Percentiles rank a stretch among this genome's conserved stretches.
phyloP scores from a whole-genome alignment of 2,797 vertebrate species.

The Thripadectes ignobilis region DNA sequence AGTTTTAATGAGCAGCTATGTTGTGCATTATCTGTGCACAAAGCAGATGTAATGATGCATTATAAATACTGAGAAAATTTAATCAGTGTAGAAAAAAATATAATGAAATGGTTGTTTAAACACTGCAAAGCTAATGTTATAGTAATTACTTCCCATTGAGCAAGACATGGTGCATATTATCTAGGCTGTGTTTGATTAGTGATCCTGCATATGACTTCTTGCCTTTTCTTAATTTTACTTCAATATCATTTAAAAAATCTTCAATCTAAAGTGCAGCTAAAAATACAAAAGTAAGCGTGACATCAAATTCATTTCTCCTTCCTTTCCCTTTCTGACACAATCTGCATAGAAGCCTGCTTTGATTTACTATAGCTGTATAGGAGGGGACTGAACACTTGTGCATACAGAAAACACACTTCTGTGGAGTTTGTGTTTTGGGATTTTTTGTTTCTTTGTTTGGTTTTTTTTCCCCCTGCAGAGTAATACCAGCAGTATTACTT shows the following conservation, averaged over 20 bases:
- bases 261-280: conserved; percentile 30
- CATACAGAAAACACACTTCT: neutral
- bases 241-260: conserved; percentile 39
- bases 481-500: neutral
- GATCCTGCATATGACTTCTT: conserved; percentile 69
- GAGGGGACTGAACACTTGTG: neutral
- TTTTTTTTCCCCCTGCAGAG: neutral
- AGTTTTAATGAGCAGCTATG: conserved; percentile 71
- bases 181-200: conserved; percentile 74
- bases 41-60: conserved; percentile 81
- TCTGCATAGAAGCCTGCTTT: neutral
- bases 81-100: conserved; percentile 77
- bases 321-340: neutral
- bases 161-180: conserved; percentile 62
- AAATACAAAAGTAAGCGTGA: neutral
- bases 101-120: conserved; percentile 83
- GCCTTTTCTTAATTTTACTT: conserved; percentile 61
- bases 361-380: neutral
- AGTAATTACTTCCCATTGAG: conserved; percentile 79
- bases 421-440: neutral
- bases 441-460: too few species aligned
- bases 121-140: conserved; percentile 76
- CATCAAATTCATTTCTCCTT: neutral
- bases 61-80: conserved; percentile 77
- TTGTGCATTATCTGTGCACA: conserved; percentile 73